Evolutionary conservation across 2,113 vertebrate species (phyloP).

Genomic region (Suricata suricatta): DNA sequence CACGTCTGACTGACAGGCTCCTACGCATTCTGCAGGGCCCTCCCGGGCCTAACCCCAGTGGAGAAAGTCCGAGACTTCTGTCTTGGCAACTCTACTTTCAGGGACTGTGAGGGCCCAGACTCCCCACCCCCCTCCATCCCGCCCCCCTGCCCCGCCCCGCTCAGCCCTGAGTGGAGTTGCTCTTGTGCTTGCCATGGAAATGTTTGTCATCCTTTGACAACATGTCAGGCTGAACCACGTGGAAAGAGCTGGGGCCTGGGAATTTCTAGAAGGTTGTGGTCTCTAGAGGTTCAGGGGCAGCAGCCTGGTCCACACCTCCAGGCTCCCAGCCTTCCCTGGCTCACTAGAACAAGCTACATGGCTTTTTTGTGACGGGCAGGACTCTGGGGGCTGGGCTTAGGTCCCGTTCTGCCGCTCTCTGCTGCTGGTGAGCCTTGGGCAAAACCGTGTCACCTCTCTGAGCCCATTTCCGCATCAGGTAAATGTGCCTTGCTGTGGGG

Average conservation of each 20-base stretch:
- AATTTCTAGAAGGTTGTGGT: background rate
- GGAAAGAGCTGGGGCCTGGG: background rate
- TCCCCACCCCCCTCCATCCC: too few species aligned
- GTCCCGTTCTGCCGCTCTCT: background rate
- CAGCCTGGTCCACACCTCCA: fast-evolving
- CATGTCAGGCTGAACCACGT: background rate
- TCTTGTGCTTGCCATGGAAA: background rate
- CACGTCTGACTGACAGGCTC: background rate
- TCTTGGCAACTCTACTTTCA: background rate
- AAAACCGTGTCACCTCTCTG: background rate
- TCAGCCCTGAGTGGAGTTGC: background rate
- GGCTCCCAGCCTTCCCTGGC: background rate
- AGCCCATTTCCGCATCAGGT: background rate
- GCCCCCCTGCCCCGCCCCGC: too few species aligned
- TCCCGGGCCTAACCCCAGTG: background rate
- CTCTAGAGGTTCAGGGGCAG: background rate
- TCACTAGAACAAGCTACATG: background rate
- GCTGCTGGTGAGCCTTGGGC: background rate
- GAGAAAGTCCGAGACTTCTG: background rate
- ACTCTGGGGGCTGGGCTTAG: background rate
- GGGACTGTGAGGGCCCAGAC: background rate
- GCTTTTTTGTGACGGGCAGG: background rate
- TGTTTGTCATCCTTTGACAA: background rate
- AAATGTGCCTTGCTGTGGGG: background rate
- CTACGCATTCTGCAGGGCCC: background rate